phyloP scores from a whole-genome alignment of 2,797 vertebrate species.

The Sus cebifrons region DNA sequence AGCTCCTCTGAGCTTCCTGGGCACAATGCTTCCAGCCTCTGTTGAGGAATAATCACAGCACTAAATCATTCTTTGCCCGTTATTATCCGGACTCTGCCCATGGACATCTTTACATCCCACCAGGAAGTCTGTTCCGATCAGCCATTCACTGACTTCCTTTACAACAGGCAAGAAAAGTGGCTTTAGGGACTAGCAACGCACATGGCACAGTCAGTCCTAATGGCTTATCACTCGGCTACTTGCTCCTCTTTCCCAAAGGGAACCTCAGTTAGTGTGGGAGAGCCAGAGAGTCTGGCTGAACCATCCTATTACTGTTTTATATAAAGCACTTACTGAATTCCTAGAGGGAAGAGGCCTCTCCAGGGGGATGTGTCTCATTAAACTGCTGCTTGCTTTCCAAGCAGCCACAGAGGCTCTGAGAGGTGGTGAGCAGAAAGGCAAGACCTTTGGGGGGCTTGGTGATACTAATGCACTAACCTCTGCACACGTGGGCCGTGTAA shows the following conservation, averaged over 20 bases:
- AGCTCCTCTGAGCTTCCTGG: conserved; percentile 39
- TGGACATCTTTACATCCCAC: conserved; percentile 66
- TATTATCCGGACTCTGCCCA: conserved; percentile 30
- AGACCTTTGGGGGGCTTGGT: conserved; percentile 49
- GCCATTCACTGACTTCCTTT: conserved; percentile 62
- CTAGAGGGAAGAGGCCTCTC: conserved; percentile 82
- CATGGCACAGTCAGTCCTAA: conserved; percentile 74
- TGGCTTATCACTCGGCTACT: conserved; percentile 85
- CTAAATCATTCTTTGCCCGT: conserved; percentile 69
- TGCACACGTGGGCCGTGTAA: neutral
- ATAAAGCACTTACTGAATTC: conserved; percentile 87
- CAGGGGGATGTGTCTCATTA: conserved; percentile 80
- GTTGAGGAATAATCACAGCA: conserved; percentile 20
- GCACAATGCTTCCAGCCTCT: neutral
- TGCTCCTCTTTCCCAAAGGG: conserved; percentile 82
- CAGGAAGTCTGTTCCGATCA: conserved; percentile 77
- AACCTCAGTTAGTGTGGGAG: conserved; percentile 79
- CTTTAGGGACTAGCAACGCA: conserved; percentile 78
- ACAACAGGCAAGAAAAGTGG: conserved; percentile 71
- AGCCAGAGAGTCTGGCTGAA: conserved; percentile 83
- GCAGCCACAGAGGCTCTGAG: conserved; percentile 67
- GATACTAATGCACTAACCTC: conserved; percentile 73
- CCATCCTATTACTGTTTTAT: conserved; percentile 85
- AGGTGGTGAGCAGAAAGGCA: conserved; percentile 39
- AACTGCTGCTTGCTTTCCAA: conserved; percentile 75